Conservation (phyloP, 1,140 invertebrate genomes). For the Acromyrmex charruanus region DNA sequence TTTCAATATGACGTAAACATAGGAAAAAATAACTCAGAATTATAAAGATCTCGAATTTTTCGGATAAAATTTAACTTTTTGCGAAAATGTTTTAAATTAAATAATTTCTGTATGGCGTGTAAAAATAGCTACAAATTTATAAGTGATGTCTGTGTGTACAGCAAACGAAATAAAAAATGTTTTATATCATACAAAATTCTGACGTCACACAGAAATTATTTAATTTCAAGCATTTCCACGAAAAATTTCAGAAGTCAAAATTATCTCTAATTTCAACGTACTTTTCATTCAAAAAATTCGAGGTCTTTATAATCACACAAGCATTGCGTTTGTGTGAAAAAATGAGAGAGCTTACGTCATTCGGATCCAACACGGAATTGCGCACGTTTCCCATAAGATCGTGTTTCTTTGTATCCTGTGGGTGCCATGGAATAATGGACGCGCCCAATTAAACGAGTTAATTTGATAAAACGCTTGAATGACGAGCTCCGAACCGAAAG, state of each 20-base stretch:
- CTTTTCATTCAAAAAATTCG: background rate
- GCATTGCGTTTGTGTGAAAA: background rate
- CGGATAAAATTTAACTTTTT: too few species aligned
- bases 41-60: too few species aligned
- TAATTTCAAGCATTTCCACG: background rate
- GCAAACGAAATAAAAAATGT: background rate
- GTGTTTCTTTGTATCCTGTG: slow-evolving; percentile 60
- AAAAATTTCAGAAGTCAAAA: background rate
- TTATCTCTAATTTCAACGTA: background rate
- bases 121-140: background rate
- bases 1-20: too few species aligned
- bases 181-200: too few species aligned
- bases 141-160: background rate
- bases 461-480: slow-evolving; percentile 76
- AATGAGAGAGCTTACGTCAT: background rate
- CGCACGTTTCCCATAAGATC: slow-evolving; percentile 66
- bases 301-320: background rate
- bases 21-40: too few species aligned
- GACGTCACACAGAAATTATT: too few species aligned
- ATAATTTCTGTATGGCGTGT: too few species aligned
- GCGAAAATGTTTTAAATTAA: too few species aligned
- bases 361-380: slow-evolving; percentile 16
- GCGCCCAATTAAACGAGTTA: slow-evolving; percentile 80
- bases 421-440: slow-evolving; percentile 63
- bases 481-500: slow-evolving; percentile 33